Percentiles rank a stretch among this genome's conserved stretches.
Conservation (phyloP, 2,888 invertebrate species). For the Malachius bipustulatus region DNA sequence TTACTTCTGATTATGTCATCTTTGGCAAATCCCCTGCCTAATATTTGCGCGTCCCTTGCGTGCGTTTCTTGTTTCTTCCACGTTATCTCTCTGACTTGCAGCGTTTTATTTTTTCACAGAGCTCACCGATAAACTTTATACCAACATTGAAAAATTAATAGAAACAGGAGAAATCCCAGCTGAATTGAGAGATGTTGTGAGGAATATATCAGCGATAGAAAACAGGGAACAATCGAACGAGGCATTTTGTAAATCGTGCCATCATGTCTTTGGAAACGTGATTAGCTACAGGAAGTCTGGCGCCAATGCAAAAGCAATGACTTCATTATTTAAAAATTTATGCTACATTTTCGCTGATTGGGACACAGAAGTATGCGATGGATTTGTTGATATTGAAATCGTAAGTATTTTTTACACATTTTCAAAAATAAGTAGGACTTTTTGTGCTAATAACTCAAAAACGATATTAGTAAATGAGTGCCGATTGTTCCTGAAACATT, state of each 20-base stretch:
- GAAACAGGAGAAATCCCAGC: neutral
- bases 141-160: neutral
- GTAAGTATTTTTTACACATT: no score
- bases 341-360: conserved; percentile 20
- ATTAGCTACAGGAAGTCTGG: conserved; percentile 20
- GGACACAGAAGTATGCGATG: conserved; percentile 20
- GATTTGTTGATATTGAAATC: conserved; percentile 23
- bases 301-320: conserved; percentile 19
- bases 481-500: no score
- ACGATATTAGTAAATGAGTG: no score
- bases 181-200: neutral
- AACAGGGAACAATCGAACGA: neutral
- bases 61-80: no score
- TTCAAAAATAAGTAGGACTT: no score
- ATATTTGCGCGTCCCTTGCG: no score
- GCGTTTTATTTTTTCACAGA: no score
- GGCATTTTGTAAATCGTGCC: conserved; percentile 17
- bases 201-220: neutral
- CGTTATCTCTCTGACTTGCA: no score
- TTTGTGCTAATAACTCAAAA: no score
- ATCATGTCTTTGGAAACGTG: conserved; percentile 16
- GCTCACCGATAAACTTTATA: neutral
- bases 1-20: no score
- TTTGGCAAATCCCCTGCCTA: no score
- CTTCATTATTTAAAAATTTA: conserved; percentile 19